Conservation (phyloP, 2,797 vertebrate species). For the Crocidura indochinensis region DNA sequence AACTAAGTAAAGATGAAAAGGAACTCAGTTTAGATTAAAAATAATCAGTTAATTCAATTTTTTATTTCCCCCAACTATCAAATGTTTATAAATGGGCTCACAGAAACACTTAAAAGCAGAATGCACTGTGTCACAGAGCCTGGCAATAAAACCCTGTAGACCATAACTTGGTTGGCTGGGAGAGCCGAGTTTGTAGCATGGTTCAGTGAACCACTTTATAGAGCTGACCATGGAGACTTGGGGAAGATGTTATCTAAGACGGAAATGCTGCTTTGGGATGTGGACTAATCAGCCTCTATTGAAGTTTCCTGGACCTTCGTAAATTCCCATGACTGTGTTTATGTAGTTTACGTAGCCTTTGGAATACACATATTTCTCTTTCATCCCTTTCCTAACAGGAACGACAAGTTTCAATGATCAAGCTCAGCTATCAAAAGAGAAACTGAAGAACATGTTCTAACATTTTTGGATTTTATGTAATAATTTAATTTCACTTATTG, state of each 20-base stretch:
- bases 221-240: background rate
- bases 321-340: background rate
- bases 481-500: background rate
- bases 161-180: background rate
- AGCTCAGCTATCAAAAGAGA: slow-evolving; percentile 2
- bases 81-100: too few relatives aligned
- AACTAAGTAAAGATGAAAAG: slow-evolving; percentile 20
- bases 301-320: slow-evolving; percentile 24
- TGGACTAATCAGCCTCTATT: background rate
- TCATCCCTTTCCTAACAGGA: slow-evolving; percentile 19
- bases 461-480: slow-evolving; percentile 6
- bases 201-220: background rate
- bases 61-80: background rate
- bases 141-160: background rate
- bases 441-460: slow-evolving; percentile 40
- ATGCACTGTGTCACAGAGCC: too few relatives aligned
- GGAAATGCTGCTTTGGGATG: background rate
- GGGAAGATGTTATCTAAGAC: background rate
- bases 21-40: background rate
- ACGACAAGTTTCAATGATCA: background rate
- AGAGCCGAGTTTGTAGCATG: background rate
- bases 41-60: background rate
- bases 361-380: background rate
- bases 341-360: too few relatives aligned
- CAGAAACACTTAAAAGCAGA: too few relatives aligned